phyloP scores from a whole-genome alignment of 2,113 vertebrate species.

The Pantherophis guttatus region DNA sequence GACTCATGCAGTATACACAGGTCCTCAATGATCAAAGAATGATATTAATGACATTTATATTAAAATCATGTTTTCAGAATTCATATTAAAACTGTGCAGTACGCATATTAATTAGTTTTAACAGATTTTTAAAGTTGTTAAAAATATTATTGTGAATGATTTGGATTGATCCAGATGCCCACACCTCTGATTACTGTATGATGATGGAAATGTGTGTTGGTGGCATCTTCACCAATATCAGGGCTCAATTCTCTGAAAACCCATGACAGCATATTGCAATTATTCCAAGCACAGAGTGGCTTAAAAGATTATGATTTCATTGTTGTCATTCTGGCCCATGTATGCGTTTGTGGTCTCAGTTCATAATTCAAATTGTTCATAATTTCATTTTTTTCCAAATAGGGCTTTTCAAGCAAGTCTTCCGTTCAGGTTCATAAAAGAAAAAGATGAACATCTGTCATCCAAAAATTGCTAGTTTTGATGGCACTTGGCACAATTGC shows the following conservation, averaged over 20 bases:
- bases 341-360: neutral
- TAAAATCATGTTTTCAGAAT: neutral
- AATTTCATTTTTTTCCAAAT: neutral
- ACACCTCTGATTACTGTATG: neutral
- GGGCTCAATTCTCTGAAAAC: neutral
- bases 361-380: neutral
- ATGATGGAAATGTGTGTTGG: neutral
- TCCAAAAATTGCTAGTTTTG: neutral
- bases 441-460: neutral
- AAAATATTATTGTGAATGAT: neutral
- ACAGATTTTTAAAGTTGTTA: neutral
- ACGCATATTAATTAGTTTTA: neutral
- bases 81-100: neutral
- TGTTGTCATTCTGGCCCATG: neutral
- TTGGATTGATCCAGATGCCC: neutral
- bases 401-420: neutral
- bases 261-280: neutral
- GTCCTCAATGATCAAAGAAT: neutral
- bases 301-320: neutral
- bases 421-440: neutral
- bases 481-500: neutral
- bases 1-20: no score
- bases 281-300: neutral
- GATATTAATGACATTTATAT: neutral
- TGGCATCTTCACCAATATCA: neutral